A percentile compares a stretch with the other conserved stretches of the same genome.
Evolutionary conservation across 2,797 vertebrate species (phyloP).

Genomic region (Erethizon dorsatum): DNA sequence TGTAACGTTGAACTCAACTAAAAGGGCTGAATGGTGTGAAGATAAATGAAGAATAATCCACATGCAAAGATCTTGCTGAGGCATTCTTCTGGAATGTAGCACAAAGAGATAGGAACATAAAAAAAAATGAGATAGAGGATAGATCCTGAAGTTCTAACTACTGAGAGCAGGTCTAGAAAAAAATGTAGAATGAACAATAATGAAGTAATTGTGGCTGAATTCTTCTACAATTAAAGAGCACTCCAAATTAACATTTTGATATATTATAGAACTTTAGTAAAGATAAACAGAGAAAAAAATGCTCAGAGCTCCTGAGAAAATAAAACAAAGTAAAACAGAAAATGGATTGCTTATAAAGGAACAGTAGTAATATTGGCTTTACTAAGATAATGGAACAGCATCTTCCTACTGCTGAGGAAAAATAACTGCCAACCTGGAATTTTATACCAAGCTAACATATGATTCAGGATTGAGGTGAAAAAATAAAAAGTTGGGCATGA

Average conservation of each 20-base stretch:
- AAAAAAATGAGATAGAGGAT: background rate
- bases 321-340: background rate
- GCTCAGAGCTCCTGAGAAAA: background rate
- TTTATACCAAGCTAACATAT: constrained; percentile 15
- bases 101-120: background rate
- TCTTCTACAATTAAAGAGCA: constrained; percentile 12
- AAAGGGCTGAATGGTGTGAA: background rate
- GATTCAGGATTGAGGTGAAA: background rate
- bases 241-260: constrained; percentile 42
- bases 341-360: constrained; percentile 14
- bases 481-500: background rate
- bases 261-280: background rate
- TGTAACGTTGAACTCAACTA: background rate
- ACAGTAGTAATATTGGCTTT: background rate
- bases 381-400: background rate
- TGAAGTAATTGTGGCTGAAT: constrained; percentile 15
- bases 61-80: constrained; percentile 22
- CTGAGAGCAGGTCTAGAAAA: background rate
- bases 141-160: constrained; percentile 8
- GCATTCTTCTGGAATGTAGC: background rate
- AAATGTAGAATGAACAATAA: background rate
- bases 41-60: background rate
- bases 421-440: constrained; percentile 1
- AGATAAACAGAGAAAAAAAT: background rate
- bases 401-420: background rate